Base-by-base conservation (phyloP, 2,797 vertebrate species). In the Dendrocincla fuliginosa region DNA sequence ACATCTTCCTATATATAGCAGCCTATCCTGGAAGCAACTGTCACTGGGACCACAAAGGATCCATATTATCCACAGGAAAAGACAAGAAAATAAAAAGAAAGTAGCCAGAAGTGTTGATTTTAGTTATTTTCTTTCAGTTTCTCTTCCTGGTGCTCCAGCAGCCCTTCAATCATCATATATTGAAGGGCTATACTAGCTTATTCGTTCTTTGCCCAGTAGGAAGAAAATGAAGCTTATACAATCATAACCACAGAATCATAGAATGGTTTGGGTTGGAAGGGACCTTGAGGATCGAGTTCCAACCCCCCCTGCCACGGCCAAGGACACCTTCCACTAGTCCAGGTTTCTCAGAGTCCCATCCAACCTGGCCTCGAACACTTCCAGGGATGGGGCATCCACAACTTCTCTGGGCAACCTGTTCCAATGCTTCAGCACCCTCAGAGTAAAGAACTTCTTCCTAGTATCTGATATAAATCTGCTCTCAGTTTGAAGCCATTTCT, bases 231-330 rank as follows among this genome's bases (percentile, higher is more conserved):
- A 88, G 7, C 25, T 90, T 73, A 53, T 28, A 44, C 22, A 80
- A 5, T 28, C 41, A 33, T 4, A 9, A 83, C 22, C 42, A 56
- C 14, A 63, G 9, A 55, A 49, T n/a, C 41, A 82, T 0, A 12
- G 49, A 56, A 63, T 16, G 19, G 50, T 46, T 13, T 76, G 42
- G 12, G 18, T 7, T 44, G 50, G 42, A 63, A 42, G 39, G 28
- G 9, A 42, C 9, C 60, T 61, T 42, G 39, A 69, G 50, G 25
- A 63, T 9, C 8, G 9, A 0, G 0, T 44, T 30, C n/a, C 42
- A 30, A 5, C 2, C 0, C 8, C 8, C 30, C 4, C 23, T 42
- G 23, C 6, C 16, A n/a, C 4, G 11, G 41, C 15, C 32, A 75
- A 35, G 18, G 5, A 11, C 12, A 53, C 24, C 25, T 55, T 68